These are phyloP conservation scores for Centruroides sculpturatus DNA, from an alignment of 1,140 invertebrate species.

Conservation along the genomic window DNA sequence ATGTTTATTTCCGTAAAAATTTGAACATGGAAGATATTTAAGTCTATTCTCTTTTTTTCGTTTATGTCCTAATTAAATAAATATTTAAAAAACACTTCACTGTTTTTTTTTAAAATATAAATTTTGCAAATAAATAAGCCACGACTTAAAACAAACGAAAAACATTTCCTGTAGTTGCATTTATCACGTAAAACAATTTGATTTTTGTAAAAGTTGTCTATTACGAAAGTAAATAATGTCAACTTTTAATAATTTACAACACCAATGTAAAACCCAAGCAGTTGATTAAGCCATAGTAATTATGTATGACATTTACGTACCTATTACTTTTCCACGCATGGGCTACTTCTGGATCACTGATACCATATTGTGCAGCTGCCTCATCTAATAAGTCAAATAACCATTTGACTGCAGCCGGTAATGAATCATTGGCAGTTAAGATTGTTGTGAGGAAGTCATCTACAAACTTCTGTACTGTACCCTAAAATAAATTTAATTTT, in stretches of 20 bases:
- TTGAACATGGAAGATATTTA: too few species aligned
- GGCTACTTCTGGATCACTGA: conserved; percentile 72
- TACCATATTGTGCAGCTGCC: conserved; percentile 64
- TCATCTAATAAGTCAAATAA: conserved; percentile 88
- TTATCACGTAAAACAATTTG: neutral
- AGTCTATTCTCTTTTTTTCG: too few species aligned
- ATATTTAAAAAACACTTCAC: too few species aligned
- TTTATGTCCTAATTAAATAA: too few species aligned
- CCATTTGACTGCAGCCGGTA: conserved; percentile 77
- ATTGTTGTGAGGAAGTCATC: conserved; percentile 87
- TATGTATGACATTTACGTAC: conserved; percentile 18
- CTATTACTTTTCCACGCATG: conserved; percentile 93
- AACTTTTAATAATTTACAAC: too few species aligned
- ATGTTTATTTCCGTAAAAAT: too few species aligned
- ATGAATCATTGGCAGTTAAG: conserved; percentile 66
- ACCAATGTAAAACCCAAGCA: too few species aligned
- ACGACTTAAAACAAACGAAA: too few species aligned
- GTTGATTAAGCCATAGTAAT: too few species aligned
- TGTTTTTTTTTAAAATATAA: too few species aligned
- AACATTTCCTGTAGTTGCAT: neutral
- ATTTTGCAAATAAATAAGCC: too few species aligned
- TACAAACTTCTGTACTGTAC: conserved; percentile 90
- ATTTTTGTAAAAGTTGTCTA: neutral
- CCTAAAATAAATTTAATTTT: conserved; percentile 25
- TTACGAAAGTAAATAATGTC: neutral